These are phyloP conservation scores for Rhinella marina DNA, from an alignment of 2,797 vertebrate species.

Conservation along the genomic window DNA sequence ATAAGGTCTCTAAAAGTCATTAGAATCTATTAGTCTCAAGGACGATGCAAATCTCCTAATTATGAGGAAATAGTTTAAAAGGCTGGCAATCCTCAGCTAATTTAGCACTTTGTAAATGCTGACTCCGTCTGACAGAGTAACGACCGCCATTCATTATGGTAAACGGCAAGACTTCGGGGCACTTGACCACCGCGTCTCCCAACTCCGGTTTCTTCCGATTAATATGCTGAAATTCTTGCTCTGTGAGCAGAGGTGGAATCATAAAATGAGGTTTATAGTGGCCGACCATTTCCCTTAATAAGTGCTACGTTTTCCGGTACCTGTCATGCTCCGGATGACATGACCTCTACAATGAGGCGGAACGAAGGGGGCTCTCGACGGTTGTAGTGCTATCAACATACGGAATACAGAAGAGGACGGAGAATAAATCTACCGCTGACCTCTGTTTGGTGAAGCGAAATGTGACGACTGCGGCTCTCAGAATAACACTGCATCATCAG, in stretches of 20 bases:
- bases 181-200: conserved; percentile 12
- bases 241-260: conserved; percentile 40
- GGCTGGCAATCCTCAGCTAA: conserved; percentile 68
- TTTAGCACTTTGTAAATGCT: conserved; percentile 70
- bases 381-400: not conserved
- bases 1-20: rapidly evolving
- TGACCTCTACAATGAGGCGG: conserved; percentile 8
- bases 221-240: conserved; percentile 61
- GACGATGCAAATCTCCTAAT: conserved; percentile 71
- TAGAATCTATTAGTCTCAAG: conserved; percentile 66
- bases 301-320: conserved; percentile 30
- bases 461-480: not conserved
- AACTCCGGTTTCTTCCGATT: conserved; percentile 39
- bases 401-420: not conserved
- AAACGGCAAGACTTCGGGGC: conserved; percentile 63
- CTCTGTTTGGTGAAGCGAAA: not conserved
- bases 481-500: not conserved
- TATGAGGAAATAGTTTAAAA: conserved; percentile 65
- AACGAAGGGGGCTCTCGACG: not conserved
- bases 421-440: conserved; percentile 23
- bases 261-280: conserved; percentile 39
- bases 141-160: conserved; percentile 72
- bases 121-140: conserved; percentile 72
- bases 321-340: conserved; percentile 25
- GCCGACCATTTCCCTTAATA: conserved; percentile 24